Base-by-base conservation (phyloP, 2,797 vertebrate genomes). In the Molossus alvarezi region DNA sequence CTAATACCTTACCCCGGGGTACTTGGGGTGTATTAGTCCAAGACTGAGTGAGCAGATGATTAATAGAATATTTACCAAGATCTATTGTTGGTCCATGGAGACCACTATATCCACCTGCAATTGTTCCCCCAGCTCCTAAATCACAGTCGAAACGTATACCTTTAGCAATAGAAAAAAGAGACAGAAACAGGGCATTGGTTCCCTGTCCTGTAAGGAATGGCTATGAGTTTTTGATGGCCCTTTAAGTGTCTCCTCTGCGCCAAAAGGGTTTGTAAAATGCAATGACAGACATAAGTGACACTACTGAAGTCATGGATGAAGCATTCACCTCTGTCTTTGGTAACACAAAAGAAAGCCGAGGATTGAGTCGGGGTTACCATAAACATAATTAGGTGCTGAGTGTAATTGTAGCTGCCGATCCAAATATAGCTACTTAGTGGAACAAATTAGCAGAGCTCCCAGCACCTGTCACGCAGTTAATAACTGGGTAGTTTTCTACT, bases 231-330 rank as follows among this genome's bases (percentile, higher is more conserved):
- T 33, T n/a, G 45, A 80, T 58, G 18, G 25, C 7, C 21, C 62
- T 14, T 73, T 10, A 51, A 75, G 17, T 82, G 80, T 89, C 21
- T 94, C 20, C 29, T 79, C 29, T 75, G 14, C 20, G 55, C 11
- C 64, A 92, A 88, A 91, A 60, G 29, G 81, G 58, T 73, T 51
- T 65, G 51, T 25, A 77, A 48, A 94, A 95, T 88, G 1, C 25
- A 81, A 23, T 33, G 9, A 8, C 58, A 82, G 73, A 21, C 71
- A 29, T 25, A 25, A 25, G 15, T 41, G n/a, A 51, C 14, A 23
- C n/a, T 29, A 9, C 27, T 62, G 27, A 51, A 69, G 15, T 65
- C 60, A 5, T 4, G 23, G 55, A 14, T 53, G 53, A 58, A 48
- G 45, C 8, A 64, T 45, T 9, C n/a, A 23, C 53, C 65, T 60